Conservation (phyloP, 2,113 vertebrate genomes). For the Vulpes ferrilata region DNA sequence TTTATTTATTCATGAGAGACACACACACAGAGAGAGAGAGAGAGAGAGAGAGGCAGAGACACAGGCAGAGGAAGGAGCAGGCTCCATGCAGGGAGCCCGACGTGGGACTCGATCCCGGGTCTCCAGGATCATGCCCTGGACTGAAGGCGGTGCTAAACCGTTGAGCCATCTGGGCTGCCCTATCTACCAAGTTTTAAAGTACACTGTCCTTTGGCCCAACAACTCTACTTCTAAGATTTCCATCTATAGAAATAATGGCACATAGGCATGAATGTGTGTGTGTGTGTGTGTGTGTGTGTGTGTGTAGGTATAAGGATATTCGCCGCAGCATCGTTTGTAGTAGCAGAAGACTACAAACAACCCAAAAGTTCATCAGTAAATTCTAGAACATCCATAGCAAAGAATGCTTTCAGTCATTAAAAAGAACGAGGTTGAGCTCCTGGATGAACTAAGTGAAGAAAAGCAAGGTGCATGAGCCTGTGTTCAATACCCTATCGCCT, state of each 20-base stretch:
- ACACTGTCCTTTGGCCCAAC: neutral
- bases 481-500: neutral
- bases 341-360: neutral
- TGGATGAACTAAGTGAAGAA: neutral
- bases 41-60: too few species aligned
- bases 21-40: too few species aligned
- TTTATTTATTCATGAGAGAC: too few species aligned
- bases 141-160: too few species aligned
- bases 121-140: too few species aligned
- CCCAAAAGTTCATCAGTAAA: neutral
- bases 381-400: neutral
- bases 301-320: neutral
- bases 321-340: neutral
- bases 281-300: neutral
- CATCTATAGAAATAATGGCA: neutral
- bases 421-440: conserved; percentile 23
- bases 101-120: too few species aligned
- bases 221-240: neutral
- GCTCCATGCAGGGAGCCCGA: too few species aligned
- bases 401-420: neutral
- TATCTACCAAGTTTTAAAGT: conserved; percentile 15
- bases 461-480: neutral
- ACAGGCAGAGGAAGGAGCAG: too few species aligned
- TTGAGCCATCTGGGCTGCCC: too few species aligned
- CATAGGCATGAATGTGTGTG: neutral